phyloP scores from a whole-genome alignment of 2,888 invertebrate genomes.

The Mesorhabditis spiculigera region DNA sequence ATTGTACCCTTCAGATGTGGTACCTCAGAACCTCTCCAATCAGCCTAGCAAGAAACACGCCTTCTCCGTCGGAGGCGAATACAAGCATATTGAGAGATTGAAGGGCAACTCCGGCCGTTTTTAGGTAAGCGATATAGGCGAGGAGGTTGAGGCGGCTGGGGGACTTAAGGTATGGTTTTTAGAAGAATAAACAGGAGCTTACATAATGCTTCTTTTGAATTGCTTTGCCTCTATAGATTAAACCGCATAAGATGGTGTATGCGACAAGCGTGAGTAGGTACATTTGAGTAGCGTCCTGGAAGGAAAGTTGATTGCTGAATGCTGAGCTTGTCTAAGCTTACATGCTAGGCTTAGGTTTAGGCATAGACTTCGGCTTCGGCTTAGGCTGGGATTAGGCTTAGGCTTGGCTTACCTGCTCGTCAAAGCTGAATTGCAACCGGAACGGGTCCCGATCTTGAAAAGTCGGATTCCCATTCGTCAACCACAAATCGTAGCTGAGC shows the following conservation, averaged over 20 bases:
- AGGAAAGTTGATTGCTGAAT: too few relatives aligned
- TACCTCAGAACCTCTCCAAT: slow-evolving; percentile 75
- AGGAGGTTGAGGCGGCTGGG: slow-evolving; percentile 21
- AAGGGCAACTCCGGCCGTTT: slow-evolving; percentile 71
- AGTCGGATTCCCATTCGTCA: slow-evolving; percentile 93
- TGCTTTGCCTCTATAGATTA: slow-evolving; percentile 23
- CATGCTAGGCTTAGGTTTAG: too few relatives aligned
- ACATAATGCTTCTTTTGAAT: slow-evolving; percentile 15
- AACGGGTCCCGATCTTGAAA: slow-evolving; percentile 73
- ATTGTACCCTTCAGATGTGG: too few relatives aligned
- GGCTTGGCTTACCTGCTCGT: slow-evolving; percentile 67
- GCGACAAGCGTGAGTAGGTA: slow-evolving; percentile 67
- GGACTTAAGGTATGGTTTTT: not conserved
- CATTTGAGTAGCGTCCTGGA: slow-evolving; percentile 76
- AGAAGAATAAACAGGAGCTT: not conserved
- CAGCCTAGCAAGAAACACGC: slow-evolving; percentile 76
- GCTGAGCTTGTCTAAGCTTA: too few relatives aligned
- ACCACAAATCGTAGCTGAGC: slow-evolving; percentile 84
- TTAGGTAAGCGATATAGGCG: slow-evolving; percentile 28
- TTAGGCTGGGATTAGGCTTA: too few relatives aligned
- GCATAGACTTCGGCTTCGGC: too few relatives aligned
- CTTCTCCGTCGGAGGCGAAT: slow-evolving; percentile 85
- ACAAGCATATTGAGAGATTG: slow-evolving; percentile 83
- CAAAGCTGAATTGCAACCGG: slow-evolving; percentile 92
- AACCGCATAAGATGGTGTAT: slow-evolving; percentile 26